Evolutionary conservation across 2,888 invertebrate genomes (phyloP), one percentile per base, ranked within the genome.

Genomic region (Elaeidobius kamerunicus): DNA sequence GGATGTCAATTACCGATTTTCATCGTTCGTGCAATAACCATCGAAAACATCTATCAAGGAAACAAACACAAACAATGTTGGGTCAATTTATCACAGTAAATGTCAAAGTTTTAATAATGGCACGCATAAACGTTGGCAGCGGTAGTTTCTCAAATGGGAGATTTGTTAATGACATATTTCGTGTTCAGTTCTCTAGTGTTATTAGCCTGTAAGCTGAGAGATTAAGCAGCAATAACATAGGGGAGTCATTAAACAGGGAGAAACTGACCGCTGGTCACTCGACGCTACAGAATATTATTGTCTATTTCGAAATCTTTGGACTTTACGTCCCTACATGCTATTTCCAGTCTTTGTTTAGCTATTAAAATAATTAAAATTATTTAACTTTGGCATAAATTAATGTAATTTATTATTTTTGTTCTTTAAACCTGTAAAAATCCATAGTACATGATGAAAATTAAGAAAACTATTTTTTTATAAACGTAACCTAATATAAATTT

Each of bases 151-250:
- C 57, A 60, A 61, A 63, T 60, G 64, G 63, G 65, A 66, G 65
- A 65, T 65, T 61, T 68, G 65, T 65, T 68, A 67, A 69, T 67
- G 67, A 66, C 65, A 66, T 66, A 68, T 66, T 66, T 62, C 61
- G 53, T 56, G 61, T 63, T 60, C 63, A 62, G 59, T 65, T 61
- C 63, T 63, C 61, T 63, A 58, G 48, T 63, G 63, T 66, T 69
- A 70, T 69, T 70, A 69, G 67, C 60, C 63, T 64, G 68, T 67
- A 69, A 69, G 69, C 67, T 65, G 67, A 65, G 67, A 70, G 73
- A 73, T 72, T 72, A 72, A 70, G 71, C 70, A 69, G 71, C 70
- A 69, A 69, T 71, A 70, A 70, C 68, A 69, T 61, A 63, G 65
- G 64, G 69, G 69, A 68, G 57, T 65, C 63, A 67, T 68, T 67